Evolutionary conservation across 2,113 vertebrate species (phyloP), one percentile per base, ranked within the genome.

Genomic region (Odobenus rosmarus): DNA sequence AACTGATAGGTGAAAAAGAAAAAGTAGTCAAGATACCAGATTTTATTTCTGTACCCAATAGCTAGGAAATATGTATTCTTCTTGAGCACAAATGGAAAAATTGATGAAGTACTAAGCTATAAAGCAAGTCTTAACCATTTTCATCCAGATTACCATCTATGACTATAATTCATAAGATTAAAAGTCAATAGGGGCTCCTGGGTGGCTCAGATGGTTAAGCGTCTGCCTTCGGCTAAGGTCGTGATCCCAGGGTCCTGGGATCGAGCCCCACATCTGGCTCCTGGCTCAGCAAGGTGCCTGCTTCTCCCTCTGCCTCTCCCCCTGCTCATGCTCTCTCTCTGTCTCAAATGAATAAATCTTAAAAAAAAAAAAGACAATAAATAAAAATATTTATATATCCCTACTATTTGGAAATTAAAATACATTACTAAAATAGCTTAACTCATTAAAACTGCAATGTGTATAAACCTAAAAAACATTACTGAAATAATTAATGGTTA

Each of bases 61-160:
- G 62, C 49, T 80, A 19, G 26, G 46, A 61, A 67, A 61, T 21
- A 2, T 14, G 81, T 82, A 59, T 49, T 93, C 24, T 90, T 64
- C 39, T 26, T 26, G 61, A 82, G 28, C 23, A 51, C 42, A 57
- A 88, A 69, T 31, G n/a, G 51, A 61, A 90, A 88, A 59, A 42
- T 0, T n/a, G 18, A 84, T 55, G 42, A 51, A 88, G 51, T 19
- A 72, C 6, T 57, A 82, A 64, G 62, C 49, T 23, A 81, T 49
- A 61, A 94, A 79, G 23, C n/a, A 71, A 94, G 15, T 51, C 57
- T 89, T 39, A 61, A 62, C 28, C 61, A 92, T 88, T 91, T 95
- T 53, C n/a, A 88, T 61, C 67, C n/a, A 89, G n/a, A 74, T 16
- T 23, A 80, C 89, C 19, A 55, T 69, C 49, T 71, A 88, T 7